Evolutionary conservation across 2,888 invertebrate species (phyloP).

Genomic region (Morpho helenor): DNA sequence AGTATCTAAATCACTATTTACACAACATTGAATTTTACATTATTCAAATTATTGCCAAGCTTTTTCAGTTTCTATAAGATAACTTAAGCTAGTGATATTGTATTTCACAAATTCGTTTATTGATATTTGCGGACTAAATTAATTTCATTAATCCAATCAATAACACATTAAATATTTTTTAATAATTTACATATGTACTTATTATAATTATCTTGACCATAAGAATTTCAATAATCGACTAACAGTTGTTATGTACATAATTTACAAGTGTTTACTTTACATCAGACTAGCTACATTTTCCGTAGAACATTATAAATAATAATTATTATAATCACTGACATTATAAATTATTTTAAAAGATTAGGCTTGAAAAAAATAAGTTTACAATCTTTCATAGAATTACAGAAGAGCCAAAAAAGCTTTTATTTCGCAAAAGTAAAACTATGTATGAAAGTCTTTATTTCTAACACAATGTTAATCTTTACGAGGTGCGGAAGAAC

Average conservation of each 20-base stretch:
- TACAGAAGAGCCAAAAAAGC: slow-evolving; percentile 17
- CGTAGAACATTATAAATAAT: slow-evolving; percentile 41
- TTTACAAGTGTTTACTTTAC: slow-evolving; percentile 39
- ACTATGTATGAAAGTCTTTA: slow-evolving; percentile 14
- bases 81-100: slow-evolving; percentile 70
- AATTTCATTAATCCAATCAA: slow-evolving; percentile 68
- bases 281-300: slow-evolving; percentile 64
- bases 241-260: slow-evolving; percentile 46
- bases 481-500: slow-evolving; percentile 56
- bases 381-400: slow-evolving; percentile 18
- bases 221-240: slow-evolving; percentile 20
- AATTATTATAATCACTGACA: slow-evolving; percentile 31
- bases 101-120: slow-evolving; percentile 72
- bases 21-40: slow-evolving; percentile 38
- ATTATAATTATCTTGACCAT: slow-evolving; percentile 38
- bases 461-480: slow-evolving; percentile 31
- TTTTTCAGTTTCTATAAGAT: slow-evolving; percentile 52
- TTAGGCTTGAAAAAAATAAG: slow-evolving; percentile 25
- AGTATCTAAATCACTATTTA: slow-evolving; percentile 28
- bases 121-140: slow-evolving; percentile 71
- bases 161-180: slow-evolving; percentile 54
- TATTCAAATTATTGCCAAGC: slow-evolving; percentile 73
- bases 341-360: slow-evolving; percentile 15
- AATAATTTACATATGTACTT: slow-evolving; percentile 34
- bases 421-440: slow-evolving; percentile 17